Conservation (phyloP, 2,797 vertebrate genomes). For the Sebastes melanostomus region DNA sequence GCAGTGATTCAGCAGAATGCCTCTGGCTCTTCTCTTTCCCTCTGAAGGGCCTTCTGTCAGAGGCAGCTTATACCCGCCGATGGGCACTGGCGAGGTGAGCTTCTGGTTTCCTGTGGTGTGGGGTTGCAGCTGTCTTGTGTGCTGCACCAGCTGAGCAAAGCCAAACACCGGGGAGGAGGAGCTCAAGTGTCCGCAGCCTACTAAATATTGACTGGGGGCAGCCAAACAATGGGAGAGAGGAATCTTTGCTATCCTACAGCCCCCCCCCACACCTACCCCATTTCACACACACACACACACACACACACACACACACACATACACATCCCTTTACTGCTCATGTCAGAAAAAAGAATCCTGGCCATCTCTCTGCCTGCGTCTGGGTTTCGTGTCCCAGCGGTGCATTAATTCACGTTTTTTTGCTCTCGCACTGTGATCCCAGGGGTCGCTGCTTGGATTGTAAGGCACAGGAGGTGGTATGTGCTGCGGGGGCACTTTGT, state of each 20-base stretch:
- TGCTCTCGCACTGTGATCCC: conserved; percentile 40
- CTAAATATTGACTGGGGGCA: conserved; percentile 56
- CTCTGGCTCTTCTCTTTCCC: conserved; percentile 52
- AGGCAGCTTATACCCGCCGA: conserved; percentile 45
- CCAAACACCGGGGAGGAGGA: conserved; percentile 66
- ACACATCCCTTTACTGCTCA: not conserved
- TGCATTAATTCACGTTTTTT: conserved; percentile 45
- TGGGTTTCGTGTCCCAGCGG: conserved; percentile 35
- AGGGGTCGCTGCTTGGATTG: conserved; percentile 34
- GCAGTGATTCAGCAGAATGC: conserved; percentile 83
- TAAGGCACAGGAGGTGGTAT: conserved; percentile 52
- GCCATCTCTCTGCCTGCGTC: conserved; percentile 9
- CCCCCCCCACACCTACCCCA: not conserved
- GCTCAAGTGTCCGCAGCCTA: conserved; percentile 66
- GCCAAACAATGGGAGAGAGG: conserved; percentile 58
- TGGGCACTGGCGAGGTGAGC: conserved; percentile 70
- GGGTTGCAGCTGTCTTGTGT: conserved; percentile 78
- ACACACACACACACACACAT: too few relatives aligned
- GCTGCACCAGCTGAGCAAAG: conserved; percentile 71
- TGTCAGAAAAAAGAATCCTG: conserved; percentile 29
- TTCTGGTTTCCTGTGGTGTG: conserved; percentile 77
- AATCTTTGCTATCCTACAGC: conserved; percentile 33
- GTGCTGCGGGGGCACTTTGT: conserved; percentile 52
- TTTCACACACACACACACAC: too few relatives aligned
- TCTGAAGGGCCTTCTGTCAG: conserved; percentile 74